Evolutionary conservation across 2,113 vertebrate genomes (phyloP).

Genomic region (Cygnus atratus): DNA sequence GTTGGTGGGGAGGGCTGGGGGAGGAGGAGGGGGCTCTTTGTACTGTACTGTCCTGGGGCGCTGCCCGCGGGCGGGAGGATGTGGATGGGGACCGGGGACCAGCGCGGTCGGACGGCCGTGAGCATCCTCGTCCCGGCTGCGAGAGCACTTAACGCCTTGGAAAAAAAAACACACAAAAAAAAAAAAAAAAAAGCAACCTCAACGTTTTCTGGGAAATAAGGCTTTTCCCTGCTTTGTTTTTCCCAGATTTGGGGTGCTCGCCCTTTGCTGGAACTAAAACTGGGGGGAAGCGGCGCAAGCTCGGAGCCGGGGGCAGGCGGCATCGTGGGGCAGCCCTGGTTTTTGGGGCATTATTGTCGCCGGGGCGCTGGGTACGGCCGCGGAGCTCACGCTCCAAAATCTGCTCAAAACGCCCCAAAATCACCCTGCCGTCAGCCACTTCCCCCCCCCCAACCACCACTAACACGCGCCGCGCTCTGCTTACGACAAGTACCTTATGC

Average conservation of each 20-base stretch:
- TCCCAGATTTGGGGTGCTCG: background rate
- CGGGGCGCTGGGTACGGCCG: constrained; percentile 15
- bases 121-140: background rate
- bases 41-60: constrained; percentile 66
- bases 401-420: background rate
- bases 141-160: constrained; percentile 65
- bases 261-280: background rate
- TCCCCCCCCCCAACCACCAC: background rate
- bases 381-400: background rate
- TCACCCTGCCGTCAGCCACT: background rate
- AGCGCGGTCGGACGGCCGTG: background rate
- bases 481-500: constrained; percentile 32
- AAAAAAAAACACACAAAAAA: background rate
- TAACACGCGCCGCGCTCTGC: constrained; percentile 52
- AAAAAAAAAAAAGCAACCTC: background rate
- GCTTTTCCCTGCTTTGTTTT: background rate
- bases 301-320: background rate
- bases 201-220: background rate
- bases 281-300: background rate
- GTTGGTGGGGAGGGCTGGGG: constrained; percentile 63
- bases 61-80: background rate
- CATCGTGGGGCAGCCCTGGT: background rate
- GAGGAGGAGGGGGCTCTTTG: constrained; percentile 65
- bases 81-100: background rate
- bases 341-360: background rate